These are phyloP conservation scores for Microtus californicus DNA, from an alignment of 2,797 vertebrate genomes.

Conservation along the genomic window DNA sequence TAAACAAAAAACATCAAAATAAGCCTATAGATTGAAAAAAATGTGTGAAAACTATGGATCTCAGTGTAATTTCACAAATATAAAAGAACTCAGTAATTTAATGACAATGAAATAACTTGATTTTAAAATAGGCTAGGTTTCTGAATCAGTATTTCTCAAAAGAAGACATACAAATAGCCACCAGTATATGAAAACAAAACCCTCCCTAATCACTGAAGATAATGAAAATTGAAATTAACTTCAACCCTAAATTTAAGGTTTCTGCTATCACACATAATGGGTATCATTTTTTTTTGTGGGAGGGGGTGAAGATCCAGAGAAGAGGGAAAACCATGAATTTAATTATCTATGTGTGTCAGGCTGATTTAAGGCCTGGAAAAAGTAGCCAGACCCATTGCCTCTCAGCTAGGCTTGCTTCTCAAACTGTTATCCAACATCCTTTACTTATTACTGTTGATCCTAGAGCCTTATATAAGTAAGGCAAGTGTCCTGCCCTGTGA, in stretches of 20 bases:
- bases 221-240: background rate
- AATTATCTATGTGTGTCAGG: background rate
- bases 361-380: background rate
- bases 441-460: background rate
- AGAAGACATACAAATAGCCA: background rate
- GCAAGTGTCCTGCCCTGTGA: background rate
- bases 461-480: background rate
- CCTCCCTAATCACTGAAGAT: background rate
- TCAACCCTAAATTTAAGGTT: no score
- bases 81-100: background rate
- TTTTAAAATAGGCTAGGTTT: background rate
- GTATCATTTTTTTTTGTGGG: background rate
- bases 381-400: background rate
- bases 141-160: background rate
- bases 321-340: background rate
- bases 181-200: background rate
- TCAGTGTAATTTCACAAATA: background rate
- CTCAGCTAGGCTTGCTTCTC: background rate
- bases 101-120: background rate
- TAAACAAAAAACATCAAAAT: background rate
- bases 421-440: no score
- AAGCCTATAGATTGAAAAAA: background rate
- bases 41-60: background rate
- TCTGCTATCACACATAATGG: background rate
- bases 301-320: background rate